These are phyloP conservation scores for Pantherophis guttatus DNA, from an alignment of 2,113 vertebrate species.

Conservation along the genomic window DNA sequence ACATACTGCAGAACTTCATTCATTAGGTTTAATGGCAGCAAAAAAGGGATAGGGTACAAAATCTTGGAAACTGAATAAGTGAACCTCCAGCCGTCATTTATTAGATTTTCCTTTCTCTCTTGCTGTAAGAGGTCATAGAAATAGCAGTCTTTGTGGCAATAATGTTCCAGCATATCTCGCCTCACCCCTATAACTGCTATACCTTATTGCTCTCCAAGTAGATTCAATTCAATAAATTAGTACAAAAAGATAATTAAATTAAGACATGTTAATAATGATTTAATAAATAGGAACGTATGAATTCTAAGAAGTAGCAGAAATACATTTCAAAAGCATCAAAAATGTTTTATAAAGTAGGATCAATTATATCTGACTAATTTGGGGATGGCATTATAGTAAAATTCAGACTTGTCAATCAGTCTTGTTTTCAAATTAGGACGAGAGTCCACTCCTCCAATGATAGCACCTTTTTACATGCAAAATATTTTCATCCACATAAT, in stretches of 20 bases:
- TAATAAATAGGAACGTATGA: not conserved
- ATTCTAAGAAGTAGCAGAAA: not conserved
- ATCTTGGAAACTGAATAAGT: not conserved
- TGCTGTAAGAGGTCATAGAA: not conserved
- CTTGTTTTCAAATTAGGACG: not conserved
- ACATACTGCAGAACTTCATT: not conserved
- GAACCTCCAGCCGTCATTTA: not conserved
- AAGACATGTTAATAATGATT: not conserved
- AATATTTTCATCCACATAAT: not conserved
- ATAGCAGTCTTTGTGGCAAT: not conserved
- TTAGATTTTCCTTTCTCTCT: not conserved
- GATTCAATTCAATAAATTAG: not conserved
- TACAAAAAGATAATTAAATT: not conserved
- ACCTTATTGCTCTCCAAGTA: not conserved
- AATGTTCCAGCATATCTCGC: not conserved
- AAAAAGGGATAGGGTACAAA: not conserved
- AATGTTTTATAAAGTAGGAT: not conserved
- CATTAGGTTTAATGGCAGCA: not conserved
- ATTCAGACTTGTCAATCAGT: not conserved
- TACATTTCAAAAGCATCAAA: not conserved
- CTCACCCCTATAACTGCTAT: not conserved
- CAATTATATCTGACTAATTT: not conserved
- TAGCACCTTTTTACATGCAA: not conserved
- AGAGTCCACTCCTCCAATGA: not conserved
- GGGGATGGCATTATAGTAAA: not conserved